Base-by-base conservation (phyloP, 1,140 invertebrate genomes). In the Eriosoma lanigerum region DNA sequence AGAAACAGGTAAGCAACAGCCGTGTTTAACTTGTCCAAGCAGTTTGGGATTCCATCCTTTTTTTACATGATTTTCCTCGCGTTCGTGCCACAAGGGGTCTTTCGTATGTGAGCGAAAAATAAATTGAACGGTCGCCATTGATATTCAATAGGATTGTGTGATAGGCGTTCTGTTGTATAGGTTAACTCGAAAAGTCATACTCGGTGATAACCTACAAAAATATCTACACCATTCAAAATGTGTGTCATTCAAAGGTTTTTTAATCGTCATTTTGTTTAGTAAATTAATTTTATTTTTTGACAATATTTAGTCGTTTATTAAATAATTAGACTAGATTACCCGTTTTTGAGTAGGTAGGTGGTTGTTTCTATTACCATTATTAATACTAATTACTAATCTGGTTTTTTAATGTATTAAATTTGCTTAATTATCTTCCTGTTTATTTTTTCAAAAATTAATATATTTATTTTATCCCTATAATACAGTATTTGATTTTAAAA, bases 191-290 rank as follows among this genome's bases (percentile, higher is more conserved):
- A 52, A 44, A 78, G 56, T 78, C 52, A n/a, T 44, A 78, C 56
- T 78, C 38, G 56, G 21, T 62, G 75, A 78, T 78, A 78, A 78
- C 75, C 75, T 78, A 78, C 54, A 78, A 78, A 78, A 62, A 62
- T 76, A 60, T 76, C 12, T 54, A 29, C n/a, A 29, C 38, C 6
- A n/a, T 15, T 29, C 56, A 21, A 24, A 13, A 38, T 48, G 64
- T 70, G 66, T 38, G 38, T 38, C 29, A 66, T 44, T 44, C n/a
- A 17, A 26, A 68, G 44, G 66, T 68, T 68, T 68, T 68, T 48
- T 60, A n/a, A 26, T 58, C 12, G 54, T 6, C 8, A 58, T 13
- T 48, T 48, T 48, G 4, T 10, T 10, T 15, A 12, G 10, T 12
- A 10, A 48, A 48, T 48, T 48, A 38, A 38, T 38, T 8, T 38